Percentiles rank a stretch among this genome's conserved stretches.
Conservation (phyloP, 2,113 vertebrate species). For the Sebastes fasciatus region DNA sequence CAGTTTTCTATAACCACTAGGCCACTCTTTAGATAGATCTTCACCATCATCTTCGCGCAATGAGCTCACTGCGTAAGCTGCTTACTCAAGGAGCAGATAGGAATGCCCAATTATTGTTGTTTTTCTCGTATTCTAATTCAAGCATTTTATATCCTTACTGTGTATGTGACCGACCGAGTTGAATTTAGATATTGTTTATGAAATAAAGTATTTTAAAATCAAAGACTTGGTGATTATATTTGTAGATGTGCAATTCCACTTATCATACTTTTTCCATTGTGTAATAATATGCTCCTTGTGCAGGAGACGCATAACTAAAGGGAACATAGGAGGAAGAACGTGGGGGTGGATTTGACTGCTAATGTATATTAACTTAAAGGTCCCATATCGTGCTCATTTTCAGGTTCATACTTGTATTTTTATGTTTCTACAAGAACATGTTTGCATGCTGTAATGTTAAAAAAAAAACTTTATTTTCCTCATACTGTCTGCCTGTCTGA, state of each 20-base stretch:
- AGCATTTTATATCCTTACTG: constrained; percentile 80
- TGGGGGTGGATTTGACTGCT: not conserved
- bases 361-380: not conserved
- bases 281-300: not conserved
- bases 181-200: constrained; percentile 81
- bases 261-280: not conserved
- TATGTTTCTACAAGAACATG: too few relatives aligned
- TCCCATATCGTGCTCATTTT: too few relatives aligned
- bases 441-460: too few relatives aligned
- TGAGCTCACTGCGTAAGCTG: constrained; percentile 32
- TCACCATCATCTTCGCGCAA: not conserved
- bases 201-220: constrained; percentile 85
- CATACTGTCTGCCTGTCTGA: too few relatives aligned
- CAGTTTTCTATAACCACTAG: constrained; percentile 35
- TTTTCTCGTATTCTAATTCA: constrained; percentile 65
- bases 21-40: constrained; percentile 9
- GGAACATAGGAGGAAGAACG: not conserved
- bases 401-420: too few relatives aligned
- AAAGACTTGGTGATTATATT: not conserved
- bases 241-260: not conserved
- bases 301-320: not conserved
- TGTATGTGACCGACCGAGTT: constrained; percentile 74
- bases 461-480: too few relatives aligned
- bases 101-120: constrained; percentile 67
- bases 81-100: constrained; percentile 43